phyloP scores from a whole-genome alignment of 2,113 vertebrate genomes.

The Morone saxatilis region DNA sequence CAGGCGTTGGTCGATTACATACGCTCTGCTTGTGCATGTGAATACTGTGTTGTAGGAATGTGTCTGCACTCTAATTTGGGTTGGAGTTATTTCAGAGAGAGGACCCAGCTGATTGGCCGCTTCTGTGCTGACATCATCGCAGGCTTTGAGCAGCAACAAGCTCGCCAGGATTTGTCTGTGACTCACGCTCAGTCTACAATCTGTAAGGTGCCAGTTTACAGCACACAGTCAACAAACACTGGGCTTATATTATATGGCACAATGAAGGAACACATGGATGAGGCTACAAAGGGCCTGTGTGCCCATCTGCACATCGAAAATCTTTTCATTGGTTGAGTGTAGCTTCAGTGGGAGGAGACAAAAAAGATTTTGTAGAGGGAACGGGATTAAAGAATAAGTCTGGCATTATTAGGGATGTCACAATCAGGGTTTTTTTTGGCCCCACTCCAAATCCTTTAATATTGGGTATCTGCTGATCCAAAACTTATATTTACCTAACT shows the following conservation, averaged over 20 bases:
- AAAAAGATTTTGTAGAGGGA: background rate
- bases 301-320: slow-evolving; percentile 43
- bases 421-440: background rate
- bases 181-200: slow-evolving; percentile 56
- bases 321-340: background rate
- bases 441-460: background rate
- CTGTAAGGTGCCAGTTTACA: slow-evolving; percentile 58
- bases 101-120: slow-evolving; percentile 35
- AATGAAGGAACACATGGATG: slow-evolving; percentile 57
- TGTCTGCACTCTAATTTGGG: slow-evolving; percentile 22
- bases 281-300: slow-evolving; percentile 39
- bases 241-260: slow-evolving; percentile 46
- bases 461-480: background rate
- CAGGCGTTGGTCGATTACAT: background rate
- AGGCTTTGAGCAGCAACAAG: slow-evolving; percentile 36
- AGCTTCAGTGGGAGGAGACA: slow-evolving; percentile 4
- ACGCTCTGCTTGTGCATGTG: background rate
- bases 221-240: slow-evolving; percentile 62
- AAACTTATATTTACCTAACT: background rate
- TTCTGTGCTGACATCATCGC: slow-evolving; percentile 43
- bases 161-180: slow-evolving; percentile 61
- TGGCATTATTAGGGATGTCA: background rate
- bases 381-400: background rate
- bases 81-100: slow-evolving; percentile 33
- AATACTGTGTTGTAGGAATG: slow-evolving; percentile 17